Evolutionary conservation across 2,888 invertebrate species (phyloP), one percentile per base, ranked within the genome.

Genomic region (Corbicula japonica): DNA sequence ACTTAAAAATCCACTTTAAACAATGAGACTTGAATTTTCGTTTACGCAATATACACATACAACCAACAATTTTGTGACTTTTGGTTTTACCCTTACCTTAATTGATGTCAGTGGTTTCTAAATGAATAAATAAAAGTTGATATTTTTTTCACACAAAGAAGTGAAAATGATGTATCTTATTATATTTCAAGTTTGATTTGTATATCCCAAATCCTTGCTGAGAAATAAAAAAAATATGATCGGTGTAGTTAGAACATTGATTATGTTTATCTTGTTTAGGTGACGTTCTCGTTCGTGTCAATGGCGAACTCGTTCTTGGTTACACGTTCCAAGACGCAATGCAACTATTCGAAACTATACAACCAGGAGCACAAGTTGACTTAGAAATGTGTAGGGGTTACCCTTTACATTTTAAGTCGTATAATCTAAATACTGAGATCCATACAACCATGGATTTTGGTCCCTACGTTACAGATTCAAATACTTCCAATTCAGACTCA

Each of bases 281-380:
- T 8, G 98, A 99, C 93, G 97, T 99, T 60, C 95, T 99, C 83
- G 98, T 98, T n/a, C 97, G 97, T 90, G 98, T 99, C 26, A 98
- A 98, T 88, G 96, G 96, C 82, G 96, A 96, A 1, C 97, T 97
- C 86, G 98, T 99, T 0, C 95, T 99, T 56, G 99, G 99, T 0
- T 96, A 97, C 91, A 97, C 98, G 0, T 99, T 99, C 93, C 97
- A 97, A 89, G 97, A 98, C 92, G 98, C 99, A 93, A 98, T 99
- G 3, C 96, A 96, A 91, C 96, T 99, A 80, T 99, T 99, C 94
- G 98, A 99, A 94, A 96, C 97, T 32, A 99, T 99, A 87, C 95
- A 96, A 58, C 96, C 97, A 18, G 98, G 96, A 12, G 97, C 96
- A 92, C 96, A 97, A 23, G 98, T 99, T 56, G 95, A 96, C 8